Evolutionary conservation across 2,797 vertebrate genomes (phyloP).

Genomic region (Loris lydekkerianus): DNA sequence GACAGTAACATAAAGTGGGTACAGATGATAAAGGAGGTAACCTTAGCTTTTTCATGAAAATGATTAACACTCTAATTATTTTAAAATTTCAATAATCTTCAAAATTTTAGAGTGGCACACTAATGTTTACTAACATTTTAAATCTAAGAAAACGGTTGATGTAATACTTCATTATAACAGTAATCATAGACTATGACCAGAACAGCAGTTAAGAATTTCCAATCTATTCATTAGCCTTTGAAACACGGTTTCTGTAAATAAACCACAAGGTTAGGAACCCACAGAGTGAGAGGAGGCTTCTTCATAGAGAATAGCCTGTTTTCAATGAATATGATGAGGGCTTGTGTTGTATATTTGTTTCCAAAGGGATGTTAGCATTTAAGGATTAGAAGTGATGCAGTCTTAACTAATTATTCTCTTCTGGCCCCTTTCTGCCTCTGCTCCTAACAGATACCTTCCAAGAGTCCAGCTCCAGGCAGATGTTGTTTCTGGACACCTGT

Average conservation of each 20-base stretch:
- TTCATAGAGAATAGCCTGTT: background rate
- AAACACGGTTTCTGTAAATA: background rate
- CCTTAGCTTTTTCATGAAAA: background rate
- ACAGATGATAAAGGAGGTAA: background rate
- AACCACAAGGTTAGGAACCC: background rate
- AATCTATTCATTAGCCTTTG: background rate
- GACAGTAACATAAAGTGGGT: background rate
- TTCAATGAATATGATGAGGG: background rate
- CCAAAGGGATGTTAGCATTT: background rate
- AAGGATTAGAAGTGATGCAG: background rate
- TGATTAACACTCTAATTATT: background rate
- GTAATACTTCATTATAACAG: background rate
- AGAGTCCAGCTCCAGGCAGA: slow-evolving; percentile 98
- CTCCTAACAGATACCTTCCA: slow-evolving; percentile 93
- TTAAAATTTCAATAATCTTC: background rate
- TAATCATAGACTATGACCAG: background rate
- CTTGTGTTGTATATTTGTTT: background rate
- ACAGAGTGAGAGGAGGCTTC: background rate
- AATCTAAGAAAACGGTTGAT: background rate
- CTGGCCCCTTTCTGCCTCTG: background rate
- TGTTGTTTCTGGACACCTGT: slow-evolving; percentile 94
- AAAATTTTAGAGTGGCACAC: background rate
- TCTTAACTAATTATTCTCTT: background rate
- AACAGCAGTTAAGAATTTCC: background rate
- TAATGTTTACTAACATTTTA: slow-evolving; percentile 56